Evolutionary conservation across 2,113 vertebrate species (phyloP), one percentile per base, ranked within the genome.

Genomic region (Arizona elegans): DNA sequence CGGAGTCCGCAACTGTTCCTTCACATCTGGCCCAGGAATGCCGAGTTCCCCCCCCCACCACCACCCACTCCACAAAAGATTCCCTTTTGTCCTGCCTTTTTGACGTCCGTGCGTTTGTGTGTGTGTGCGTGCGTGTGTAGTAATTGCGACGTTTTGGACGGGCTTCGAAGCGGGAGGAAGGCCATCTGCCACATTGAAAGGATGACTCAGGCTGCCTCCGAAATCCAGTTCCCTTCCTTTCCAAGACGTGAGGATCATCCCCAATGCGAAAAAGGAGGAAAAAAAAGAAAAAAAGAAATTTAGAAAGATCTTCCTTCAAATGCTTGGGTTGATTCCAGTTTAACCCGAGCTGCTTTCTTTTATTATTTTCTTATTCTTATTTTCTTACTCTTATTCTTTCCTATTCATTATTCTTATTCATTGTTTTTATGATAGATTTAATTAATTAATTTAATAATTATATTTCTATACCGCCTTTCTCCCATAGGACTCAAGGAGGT

Each of bases 271-370:
- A 86, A 86, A 23, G 33, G 38, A 1, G 38, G 38, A 43, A 43
- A 47, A 47, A 43, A 43, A 43, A 4, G 1, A 1, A 50, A 50
- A 12, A 12, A 26, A 53, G 4, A n/a, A 54, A 24, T 94, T 94
- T 91, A 92, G 95, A 92, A 93, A 91, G 33, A 43, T 81, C 75
- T 96, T 95, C 33, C 91, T 90, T 94, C 93, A 95, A 93, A 92
- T 93, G 92, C 93, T 94, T 91, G 55, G 94, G 94, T 93, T 95
- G 94, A 81, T 95, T 95, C 95, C 91, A 87, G 86, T 92, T 94
- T 94, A 95, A 96, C 93, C 95, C 94, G 94, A 94, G 94, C 94
- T 93, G 88, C 55, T 43, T 33, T 26, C 87, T 56, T 50, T 7
- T 8, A 8, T 55, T 55, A 2, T 59, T 23, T 59, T 58, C 21